These are phyloP conservation scores for Melanostoma scalare DNA, from an alignment of 2,888 invertebrate genomes.

Conservation along the genomic window DNA sequence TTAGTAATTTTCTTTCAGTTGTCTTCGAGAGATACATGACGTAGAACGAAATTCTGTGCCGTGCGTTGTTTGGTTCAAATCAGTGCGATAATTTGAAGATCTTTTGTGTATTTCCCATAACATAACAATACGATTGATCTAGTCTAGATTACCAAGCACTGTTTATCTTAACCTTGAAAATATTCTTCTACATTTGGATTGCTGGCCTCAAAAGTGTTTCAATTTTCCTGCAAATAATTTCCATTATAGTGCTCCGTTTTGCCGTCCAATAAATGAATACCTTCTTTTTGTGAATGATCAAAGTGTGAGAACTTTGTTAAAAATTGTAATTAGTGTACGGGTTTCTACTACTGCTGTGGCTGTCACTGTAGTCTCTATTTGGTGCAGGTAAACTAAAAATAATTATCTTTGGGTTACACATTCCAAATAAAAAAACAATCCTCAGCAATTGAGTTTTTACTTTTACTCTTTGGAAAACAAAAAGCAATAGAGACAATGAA, in stretches of 20 bases:
- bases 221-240: background rate
- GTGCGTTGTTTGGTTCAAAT: constrained; percentile 1
- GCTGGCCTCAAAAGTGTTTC: constrained; percentile 8
- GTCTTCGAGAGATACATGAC: constrained; percentile 68
- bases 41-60: constrained; percentile 58
- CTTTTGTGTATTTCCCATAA: constrained; percentile 10
- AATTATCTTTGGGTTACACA: constrained; percentile 26
- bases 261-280: constrained; percentile 24
- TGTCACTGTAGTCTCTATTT: constrained; percentile 27
- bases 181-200: background rate
- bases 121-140: background rate
- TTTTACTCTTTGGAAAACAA: constrained; percentile 36
- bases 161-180: background rate
- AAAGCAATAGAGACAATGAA: background rate
- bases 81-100: constrained; percentile 19
- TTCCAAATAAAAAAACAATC: constrained; percentile 22
- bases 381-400: constrained; percentile 55
- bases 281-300: constrained; percentile 14
- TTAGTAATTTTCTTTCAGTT: constrained; percentile 38
- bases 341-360: constrained; percentile 15
- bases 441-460: constrained; percentile 47
- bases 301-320: constrained; percentile 44
- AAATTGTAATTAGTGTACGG: constrained; percentile 19
- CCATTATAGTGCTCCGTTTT: constrained; percentile 33
- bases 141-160: background rate